Evolutionary conservation across 2,113 vertebrate genomes (phyloP), one percentile per base, ranked within the genome.

Genomic region (Epinephelus moara): DNA sequence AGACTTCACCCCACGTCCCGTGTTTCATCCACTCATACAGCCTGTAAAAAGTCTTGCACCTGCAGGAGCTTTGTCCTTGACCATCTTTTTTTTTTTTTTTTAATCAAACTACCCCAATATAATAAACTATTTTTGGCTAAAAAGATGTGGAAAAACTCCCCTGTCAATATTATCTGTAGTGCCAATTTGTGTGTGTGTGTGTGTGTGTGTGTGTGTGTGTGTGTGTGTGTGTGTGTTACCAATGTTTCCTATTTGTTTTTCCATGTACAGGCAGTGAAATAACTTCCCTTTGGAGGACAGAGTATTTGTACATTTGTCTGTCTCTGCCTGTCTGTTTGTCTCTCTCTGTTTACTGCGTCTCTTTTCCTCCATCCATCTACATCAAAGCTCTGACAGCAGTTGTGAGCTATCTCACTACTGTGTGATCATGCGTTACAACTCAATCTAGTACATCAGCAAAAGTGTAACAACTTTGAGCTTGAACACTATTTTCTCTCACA

Each of bases 311-410:
- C 7, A 56, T 78, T 23, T 53, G 27, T 75, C 59, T 59, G 15
- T 68, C 75, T 23, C 47, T 55, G 59, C 19, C 27, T 40, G 10
- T 40, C 14, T 60, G 45, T 85, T 15, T 71, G 30, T 75, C 30
- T 74, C 27, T 52, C 1, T 66, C 45, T 69, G 45, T 82, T 81
- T 60, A 62, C 56, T 57, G 70, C 37, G 9, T 37, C 33, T 62
- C 25, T 52, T 45, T 56, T 63, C 40, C 53, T 57, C 27, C 81
- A 84, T 90, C 63, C 57, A 71, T 87, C 74, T 71, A 45, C 64
- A 75, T 89, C 78, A 91, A 47, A 69, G 60, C 49, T 62, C 13
- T 72, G 71, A 89, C 86, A 72, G 80, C 50, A 49, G 59, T 40
- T 47, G 52, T 42, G 52, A 84, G 59, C 60, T 69, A 3, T 59